A percentile compares a stretch with the other conserved stretches of the same genome.
Conservation (phyloP, 2,888 invertebrate species). For the Suillia variegata region DNA sequence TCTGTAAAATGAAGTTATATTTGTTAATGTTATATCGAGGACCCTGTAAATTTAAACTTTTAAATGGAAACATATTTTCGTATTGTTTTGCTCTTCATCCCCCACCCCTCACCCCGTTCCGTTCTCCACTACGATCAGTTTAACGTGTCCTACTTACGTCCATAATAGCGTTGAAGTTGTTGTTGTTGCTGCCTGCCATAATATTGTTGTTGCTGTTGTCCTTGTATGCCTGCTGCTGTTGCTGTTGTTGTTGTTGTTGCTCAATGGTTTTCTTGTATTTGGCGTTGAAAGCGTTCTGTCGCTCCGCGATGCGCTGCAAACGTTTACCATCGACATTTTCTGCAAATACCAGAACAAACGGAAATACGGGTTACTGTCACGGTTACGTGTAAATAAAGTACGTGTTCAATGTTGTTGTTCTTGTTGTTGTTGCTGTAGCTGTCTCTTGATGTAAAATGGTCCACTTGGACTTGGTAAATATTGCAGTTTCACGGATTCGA, state of each 20-base stretch:
- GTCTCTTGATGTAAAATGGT: no score
- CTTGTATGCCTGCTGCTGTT: slow-evolving; percentile 52
- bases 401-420: slow-evolving; percentile 6
- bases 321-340: slow-evolving; percentile 64
- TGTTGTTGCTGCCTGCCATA: slow-evolving; percentile 51
- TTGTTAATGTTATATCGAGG: no score
- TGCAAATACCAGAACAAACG: slow-evolving; percentile 32
- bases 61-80: no score
- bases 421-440: slow-evolving; percentile 16
- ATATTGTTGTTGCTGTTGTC: slow-evolving; percentile 54
- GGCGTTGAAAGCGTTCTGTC: slow-evolving; percentile 66
- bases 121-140: no score
- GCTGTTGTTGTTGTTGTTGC: slow-evolving; percentile 58
- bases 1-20: no score
- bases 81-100: no score
- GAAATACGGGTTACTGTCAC: background rate
- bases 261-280: slow-evolving; percentile 71
- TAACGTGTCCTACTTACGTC: slow-evolving; percentile 49
- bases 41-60: no score
- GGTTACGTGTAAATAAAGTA: background rate
- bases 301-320: slow-evolving; percentile 67
- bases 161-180: slow-evolving; percentile 56
- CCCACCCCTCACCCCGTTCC: no score
- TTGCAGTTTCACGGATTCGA: no score
- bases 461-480: no score